Base-by-base conservation (phyloP, 2,113 vertebrate species). In the Crotalus tigris region DNA sequence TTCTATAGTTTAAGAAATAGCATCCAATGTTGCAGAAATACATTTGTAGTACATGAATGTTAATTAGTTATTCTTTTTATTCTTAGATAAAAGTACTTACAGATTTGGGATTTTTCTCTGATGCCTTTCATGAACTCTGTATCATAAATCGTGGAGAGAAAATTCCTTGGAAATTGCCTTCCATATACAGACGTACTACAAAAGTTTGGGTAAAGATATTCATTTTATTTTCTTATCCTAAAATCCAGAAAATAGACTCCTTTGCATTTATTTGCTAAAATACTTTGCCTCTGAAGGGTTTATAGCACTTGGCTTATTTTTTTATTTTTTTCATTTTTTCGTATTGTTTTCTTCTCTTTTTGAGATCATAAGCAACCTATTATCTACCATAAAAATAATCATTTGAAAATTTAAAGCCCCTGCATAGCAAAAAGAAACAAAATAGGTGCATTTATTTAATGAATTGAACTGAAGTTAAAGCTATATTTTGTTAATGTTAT, bases 101-200 rank as follows among this genome's bases (percentile, higher is more conserved):
- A 95, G 98, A 98, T 89, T 95, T 97, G 94, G 94, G 96, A 92
- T 97, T 98, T 94, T 98, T 98, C 96, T 95, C 92, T 0, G 98
- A 98, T 92, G 98, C 98, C 86, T 98, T 97, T 95, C 58, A 96
- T 95, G 98, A 98, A 87, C 11, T 98, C 2, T 92, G 29, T 21
- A 96, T 95, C 69, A 97, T 98, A 92, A 95, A 95, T 91, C 64
- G 29, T 96, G 98, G 98, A 87, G 97, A 96, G 94, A 97, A 94
- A 93, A 96, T 97, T 94, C 97, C 97, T 9, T 97, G 93, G 69
- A 95, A 95, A 93, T 64, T 97, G 90, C 95, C 97, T 23, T 39
- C 97, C 87, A 95, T 97, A 57, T 97, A 93, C 92, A 98, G 93
- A 96, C n/a, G 91, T 85, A 12, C 1, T 61, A 91, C 92, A 55